Base-by-base conservation (phyloP, 2,888 invertebrate genomes). In the Drosophila putrida region DNA sequence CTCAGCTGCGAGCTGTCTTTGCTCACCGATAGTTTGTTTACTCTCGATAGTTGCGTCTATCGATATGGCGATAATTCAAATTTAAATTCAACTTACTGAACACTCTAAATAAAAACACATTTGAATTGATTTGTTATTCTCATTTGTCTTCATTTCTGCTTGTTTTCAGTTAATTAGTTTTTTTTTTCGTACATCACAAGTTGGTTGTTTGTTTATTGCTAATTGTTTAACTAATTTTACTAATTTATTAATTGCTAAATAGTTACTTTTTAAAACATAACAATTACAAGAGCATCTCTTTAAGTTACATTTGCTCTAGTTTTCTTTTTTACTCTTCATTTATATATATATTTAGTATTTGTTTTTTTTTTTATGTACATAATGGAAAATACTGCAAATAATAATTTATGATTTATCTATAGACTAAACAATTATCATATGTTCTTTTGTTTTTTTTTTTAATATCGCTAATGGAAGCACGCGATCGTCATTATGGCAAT, bases 401-500 rank as follows among this genome's bases (percentile, higher is more conserved):
- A 88, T 75, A 84, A 87, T 81, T 87, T 85, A 87, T 71, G 78
- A 65, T 76, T 61, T 46, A 57, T 41, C 49, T 73, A 66, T 49
- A 39, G 36, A 57, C 64, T 76, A 80, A 65, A 71, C 74, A 77
- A 69, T 67, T 80, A 64, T 75, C 78, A 73, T 68, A 78, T 71
- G 36, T 71, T 73, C 51, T 68, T 78, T 78, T 55, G 50, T 47
- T 76, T 81, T 75, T 79, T 55, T 55, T 43, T 80, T 81, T 87
- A 88, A 84, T 86, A 89, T 89, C 89, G 88, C 85, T 89, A 89
- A 84, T 86, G 86, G 86, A 86, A 86, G 86, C 89, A 76, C 89
- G 78, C 89, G 82, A 87, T 84, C 71, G 73, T 79, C 80, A 50
- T 65, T 83, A 82, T 82, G 74, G 82, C 85, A 78, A 76, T 67